Percentiles rank a stretch among this genome's conserved stretches.
Conservation (phyloP, 2,797 vertebrate species). For the Manis crassicaudata region DNA sequence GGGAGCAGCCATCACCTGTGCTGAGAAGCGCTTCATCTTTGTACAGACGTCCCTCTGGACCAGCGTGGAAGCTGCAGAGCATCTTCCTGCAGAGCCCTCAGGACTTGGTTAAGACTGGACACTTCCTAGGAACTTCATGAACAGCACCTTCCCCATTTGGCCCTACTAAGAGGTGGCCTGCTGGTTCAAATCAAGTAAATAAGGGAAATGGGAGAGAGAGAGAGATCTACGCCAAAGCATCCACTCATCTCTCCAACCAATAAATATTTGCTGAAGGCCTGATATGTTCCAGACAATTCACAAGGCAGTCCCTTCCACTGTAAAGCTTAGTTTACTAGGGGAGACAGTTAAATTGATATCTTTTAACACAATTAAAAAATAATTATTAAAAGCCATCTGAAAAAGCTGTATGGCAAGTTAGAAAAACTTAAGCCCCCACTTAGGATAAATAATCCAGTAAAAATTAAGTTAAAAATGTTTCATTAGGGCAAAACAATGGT, state of each 20-base stretch:
- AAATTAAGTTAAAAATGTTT: background rate
- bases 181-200: background rate
- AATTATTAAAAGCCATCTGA: background rate
- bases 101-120: background rate
- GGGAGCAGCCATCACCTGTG: rapidly evolving
- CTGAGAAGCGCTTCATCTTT: background rate
- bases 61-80: background rate
- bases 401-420: background rate
- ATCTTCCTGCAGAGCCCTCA: background rate
- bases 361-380: background rate
- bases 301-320: too few relatives aligned
- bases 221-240: background rate
- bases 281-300: background rate
- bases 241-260: background rate
- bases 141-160: background rate
- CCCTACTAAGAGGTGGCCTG: background rate
- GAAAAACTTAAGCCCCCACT: too few relatives aligned
- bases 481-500: background rate
- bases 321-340: background rate
- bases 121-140: background rate
- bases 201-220: background rate
- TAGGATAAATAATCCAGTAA: background rate
- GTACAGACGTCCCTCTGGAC: too few relatives aligned
- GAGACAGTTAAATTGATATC: background rate
- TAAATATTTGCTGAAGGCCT: background rate